Evolutionary conservation across 2,797 vertebrate genomes (phyloP).

Genomic region (Diplodus sargus): DNA sequence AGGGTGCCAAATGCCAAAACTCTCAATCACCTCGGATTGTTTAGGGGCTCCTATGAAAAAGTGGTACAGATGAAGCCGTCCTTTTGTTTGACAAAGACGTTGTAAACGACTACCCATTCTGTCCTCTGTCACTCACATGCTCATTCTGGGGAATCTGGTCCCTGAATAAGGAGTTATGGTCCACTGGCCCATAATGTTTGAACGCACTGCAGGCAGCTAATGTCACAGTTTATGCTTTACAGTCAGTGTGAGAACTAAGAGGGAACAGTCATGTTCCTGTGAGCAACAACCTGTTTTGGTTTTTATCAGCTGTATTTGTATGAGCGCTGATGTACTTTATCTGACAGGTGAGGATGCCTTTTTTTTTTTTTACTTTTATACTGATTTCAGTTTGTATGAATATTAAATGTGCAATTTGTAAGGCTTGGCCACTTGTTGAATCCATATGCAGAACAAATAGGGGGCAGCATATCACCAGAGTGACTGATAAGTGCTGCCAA

Average conservation of each 20-base stretch:
- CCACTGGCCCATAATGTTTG: neutral
- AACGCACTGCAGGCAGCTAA: constrained; percentile 6
- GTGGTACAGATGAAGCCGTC: constrained; percentile 5
- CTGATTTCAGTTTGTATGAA: too few relatives aligned
- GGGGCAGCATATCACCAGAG: too few relatives aligned
- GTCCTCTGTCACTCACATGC: constrained; percentile 3
- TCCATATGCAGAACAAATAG: too few relatives aligned
- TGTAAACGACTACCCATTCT: neutral
- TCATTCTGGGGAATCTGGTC: constrained; percentile 1
- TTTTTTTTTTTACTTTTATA: neutral
- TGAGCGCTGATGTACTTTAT: neutral
- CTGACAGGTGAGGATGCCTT: neutral
- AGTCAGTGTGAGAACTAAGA: neutral
- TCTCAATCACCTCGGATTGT: constrained; percentile 20
- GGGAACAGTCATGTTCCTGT: neutral
- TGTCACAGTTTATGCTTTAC: neutral
- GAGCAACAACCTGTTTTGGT: neutral
- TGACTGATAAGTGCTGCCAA: too few relatives aligned
- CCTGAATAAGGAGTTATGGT: neutral
- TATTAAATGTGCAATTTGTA: too few relatives aligned
- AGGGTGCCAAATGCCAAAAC: neutral
- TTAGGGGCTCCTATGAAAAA: neutral
- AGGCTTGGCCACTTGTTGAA: too few relatives aligned
- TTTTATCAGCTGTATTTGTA: neutral
- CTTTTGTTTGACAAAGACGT: constrained; percentile 10